A percentile compares a stretch with the other conserved stretches of the same genome.
phyloP scores from a whole-genome alignment of 2,797 vertebrate species.

The Rhabdomys pumilio region DNA sequence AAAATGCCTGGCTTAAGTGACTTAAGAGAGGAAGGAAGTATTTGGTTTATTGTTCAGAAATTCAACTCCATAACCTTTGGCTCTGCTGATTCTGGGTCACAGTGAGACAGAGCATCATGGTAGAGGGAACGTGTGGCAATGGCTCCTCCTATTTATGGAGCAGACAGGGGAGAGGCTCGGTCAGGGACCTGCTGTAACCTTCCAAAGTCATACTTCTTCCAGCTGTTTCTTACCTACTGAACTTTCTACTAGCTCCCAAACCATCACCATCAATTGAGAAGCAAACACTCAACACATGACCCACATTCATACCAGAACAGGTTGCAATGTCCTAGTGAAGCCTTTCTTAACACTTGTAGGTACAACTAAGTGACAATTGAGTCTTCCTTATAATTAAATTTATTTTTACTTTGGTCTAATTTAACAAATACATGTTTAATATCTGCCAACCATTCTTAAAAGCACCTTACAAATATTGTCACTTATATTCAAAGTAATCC shows the following conservation, averaged over 20 bases:
- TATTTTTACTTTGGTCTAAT: conserved; percentile 32
- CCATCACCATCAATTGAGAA: background rate
- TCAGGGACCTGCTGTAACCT: background rate
- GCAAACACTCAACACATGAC: background rate
- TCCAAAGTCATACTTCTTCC: background rate
- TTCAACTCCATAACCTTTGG: background rate
- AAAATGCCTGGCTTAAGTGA: background rate
- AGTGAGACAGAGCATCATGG: background rate
- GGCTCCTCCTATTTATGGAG: background rate
- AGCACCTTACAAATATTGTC: conserved; percentile 49
- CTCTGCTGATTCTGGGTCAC: background rate
- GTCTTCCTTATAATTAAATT: background rate
- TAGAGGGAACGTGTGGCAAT: background rate
- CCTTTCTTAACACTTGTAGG: background rate
- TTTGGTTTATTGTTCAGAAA: background rate
- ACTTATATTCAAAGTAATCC: background rate
- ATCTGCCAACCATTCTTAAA: conserved; percentile 25
- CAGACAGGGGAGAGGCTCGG: background rate
- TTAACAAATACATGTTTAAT: conserved; percentile 31
- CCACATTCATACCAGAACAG: background rate
- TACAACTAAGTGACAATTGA: background rate
- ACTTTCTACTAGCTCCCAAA: background rate
- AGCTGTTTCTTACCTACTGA: background rate
- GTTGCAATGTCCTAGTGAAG: background rate
- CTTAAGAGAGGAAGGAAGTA: background rate